Conservation (phyloP, 1,140 invertebrate species). For the Spodoptera litura region DNA sequence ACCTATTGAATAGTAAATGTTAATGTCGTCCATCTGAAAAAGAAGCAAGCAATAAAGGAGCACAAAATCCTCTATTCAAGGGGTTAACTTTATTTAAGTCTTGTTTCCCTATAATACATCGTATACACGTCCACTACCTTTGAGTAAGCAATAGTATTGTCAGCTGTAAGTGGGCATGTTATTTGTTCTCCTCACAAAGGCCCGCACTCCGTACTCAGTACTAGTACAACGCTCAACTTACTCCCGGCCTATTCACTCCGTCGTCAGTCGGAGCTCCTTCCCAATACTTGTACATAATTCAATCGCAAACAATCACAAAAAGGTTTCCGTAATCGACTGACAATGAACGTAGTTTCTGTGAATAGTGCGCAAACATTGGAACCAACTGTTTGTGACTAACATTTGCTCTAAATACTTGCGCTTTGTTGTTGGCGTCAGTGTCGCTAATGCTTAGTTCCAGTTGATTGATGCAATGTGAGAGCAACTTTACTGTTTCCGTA, state of each 20-base stretch:
- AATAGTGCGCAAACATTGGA: not conserved
- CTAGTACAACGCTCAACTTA: too few species aligned
- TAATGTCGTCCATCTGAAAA: too few species aligned
- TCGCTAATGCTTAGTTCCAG: not conserved
- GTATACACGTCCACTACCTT: too few species aligned
- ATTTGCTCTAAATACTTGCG: not conserved
- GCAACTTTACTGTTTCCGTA: not conserved
- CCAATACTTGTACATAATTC: slow-evolving; percentile 1
- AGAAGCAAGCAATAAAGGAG: too few species aligned
- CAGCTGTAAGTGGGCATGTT: too few species aligned
- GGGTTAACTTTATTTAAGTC: too few species aligned
- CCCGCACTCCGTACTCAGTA: too few species aligned
- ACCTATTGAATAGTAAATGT: too few species aligned
- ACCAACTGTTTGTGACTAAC: not conserved
- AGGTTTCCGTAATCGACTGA: slow-evolving; percentile 1
- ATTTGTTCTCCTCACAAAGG: too few species aligned
- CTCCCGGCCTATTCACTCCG: not conserved
- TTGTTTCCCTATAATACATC: too few species aligned
- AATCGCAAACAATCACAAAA: slow-evolving; percentile 2
- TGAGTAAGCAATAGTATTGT: too few species aligned
- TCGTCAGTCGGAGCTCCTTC: not conserved
- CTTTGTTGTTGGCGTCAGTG: not conserved
- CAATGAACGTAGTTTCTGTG: not conserved
- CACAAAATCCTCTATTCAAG: too few species aligned
- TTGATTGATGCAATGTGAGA: not conserved